These are phyloP conservation scores for Umimayanthus chanpuru DNA, from an alignment of 92 coral and sea anemone genomes.

Conservation along the genomic window DNA sequence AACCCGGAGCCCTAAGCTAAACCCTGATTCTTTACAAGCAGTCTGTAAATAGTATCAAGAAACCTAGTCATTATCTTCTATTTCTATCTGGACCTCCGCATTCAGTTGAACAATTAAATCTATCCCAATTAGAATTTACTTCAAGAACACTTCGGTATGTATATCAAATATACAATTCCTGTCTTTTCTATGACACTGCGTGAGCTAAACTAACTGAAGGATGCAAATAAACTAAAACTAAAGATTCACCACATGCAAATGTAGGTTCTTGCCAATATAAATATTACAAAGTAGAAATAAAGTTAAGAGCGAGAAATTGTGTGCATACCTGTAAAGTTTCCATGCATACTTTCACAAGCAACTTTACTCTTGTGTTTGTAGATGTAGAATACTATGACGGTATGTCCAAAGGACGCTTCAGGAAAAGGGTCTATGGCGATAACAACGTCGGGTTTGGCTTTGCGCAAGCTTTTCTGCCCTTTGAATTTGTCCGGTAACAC, in stretches of 20 bases:
- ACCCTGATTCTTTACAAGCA: constrained; percentile 14
- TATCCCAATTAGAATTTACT: neutral
- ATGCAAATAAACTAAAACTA: neutral
- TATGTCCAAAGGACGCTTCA: constrained; percentile 88
- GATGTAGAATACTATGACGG: constrained; percentile 82
- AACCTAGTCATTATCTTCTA: neutral
- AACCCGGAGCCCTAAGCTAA: too few relatives aligned
- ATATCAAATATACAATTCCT: neutral
- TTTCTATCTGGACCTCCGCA: neutral
- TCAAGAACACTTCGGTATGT: neutral
- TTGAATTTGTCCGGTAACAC: constrained; percentile 74
- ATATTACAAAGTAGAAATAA: neutral
- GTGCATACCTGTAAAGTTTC: constrained; percentile 70
- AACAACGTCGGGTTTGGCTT: constrained; percentile 73
- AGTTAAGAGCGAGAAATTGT: neutral
- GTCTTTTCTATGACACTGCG: constrained; percentile 8
- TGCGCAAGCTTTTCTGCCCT: constrained; percentile 51
- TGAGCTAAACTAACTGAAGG: neutral
- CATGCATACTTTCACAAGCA: constrained; percentile 62
- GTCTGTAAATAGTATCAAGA: constrained; percentile 5
- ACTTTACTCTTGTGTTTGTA: constrained; percentile 61
- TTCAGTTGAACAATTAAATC: neutral
- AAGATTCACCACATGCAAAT: neutral
- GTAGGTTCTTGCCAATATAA: neutral
- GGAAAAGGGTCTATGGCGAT: constrained; percentile 93